Base-by-base conservation (phyloP, 2,888 invertebrate genomes). In the Diaprepes abbreviatus region DNA sequence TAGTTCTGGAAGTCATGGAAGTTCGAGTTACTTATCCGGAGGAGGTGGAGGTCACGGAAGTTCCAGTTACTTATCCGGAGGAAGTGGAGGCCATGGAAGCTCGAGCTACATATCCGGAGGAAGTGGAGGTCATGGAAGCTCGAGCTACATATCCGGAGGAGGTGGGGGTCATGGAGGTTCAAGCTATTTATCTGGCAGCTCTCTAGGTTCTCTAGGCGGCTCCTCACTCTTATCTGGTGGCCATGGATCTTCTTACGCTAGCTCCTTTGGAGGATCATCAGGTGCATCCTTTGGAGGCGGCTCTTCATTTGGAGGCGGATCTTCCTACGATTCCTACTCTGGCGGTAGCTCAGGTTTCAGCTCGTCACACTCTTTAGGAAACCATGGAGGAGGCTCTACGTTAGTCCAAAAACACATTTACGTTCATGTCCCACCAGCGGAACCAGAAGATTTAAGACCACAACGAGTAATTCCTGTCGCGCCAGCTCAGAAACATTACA, bases 361-460 rank as follows among this genome's bases (percentile, higher is more conserved):
- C n/a, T 24, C 48, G 1, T 14, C 54, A 3, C 9, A 33, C 7
- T 58, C 64, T 3, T 12, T 64, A 14, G 64, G 64, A 19, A 64
- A 64, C 33, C 21, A 60, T 17, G 72, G 66, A 12, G 71, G 72
- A 19, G 70, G 74, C 7, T 52, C 60, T 6, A 70, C 74, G 19
- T 9, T 92, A 33, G 90, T 93, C 72, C 93, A 93, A 82, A 93
- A 93, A 81, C 93, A 93, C 87, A 93, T 93, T 83, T 94, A 94
- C 87, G 94, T 94, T 3, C 94, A 94, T 83, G 93, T 94, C 9
- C 94, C 94, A 58, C 94, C 94, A 79, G 89, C 90, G 76, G 90
- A 90, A 79, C 86, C 88, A 77, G 87, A 89, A 77, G 86, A 88
- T 58, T 54, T 71, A 14, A 58, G 70, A 33, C 73, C 73, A n/a